These are phyloP conservation scores for Calameuta pallipes DNA, from an alignment of 2,888 invertebrate species.

Conservation along the genomic window DNA sequence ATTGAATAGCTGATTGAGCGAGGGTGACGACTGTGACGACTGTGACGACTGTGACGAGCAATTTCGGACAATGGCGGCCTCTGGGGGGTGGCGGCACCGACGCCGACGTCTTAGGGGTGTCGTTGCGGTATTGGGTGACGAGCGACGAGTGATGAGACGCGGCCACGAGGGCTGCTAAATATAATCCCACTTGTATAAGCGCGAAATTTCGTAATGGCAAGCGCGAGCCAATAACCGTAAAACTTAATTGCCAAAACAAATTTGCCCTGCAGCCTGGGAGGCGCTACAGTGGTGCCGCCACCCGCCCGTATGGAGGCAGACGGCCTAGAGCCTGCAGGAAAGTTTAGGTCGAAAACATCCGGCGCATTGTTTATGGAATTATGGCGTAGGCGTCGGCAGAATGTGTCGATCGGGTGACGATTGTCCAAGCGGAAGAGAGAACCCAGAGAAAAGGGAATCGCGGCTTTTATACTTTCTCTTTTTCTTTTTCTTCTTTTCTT, in stretches of 20 bases:
- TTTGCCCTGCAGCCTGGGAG: neutral
- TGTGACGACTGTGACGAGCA: neutral
- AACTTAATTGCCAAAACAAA: slow-evolving; percentile 16
- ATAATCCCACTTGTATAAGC: neutral
- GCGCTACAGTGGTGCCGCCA: neutral
- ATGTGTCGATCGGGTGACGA: neutral
- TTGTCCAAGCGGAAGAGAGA: neutral
- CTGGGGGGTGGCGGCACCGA: neutral
- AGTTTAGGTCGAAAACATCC: slow-evolving; percentile 21
- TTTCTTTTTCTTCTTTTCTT: too few relatives aligned
- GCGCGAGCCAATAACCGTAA: slow-evolving; percentile 16
- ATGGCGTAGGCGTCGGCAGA: slow-evolving; percentile 4
- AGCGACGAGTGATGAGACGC: neutral
- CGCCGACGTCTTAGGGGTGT: neutral
- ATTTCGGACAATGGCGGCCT: neutral
- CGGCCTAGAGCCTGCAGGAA: neutral
- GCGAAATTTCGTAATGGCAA: slow-evolving; percentile 2
- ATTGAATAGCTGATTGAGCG: neutral
- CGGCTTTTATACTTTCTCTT: slow-evolving; percentile 10
- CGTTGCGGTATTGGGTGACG: neutral
- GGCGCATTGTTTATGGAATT: slow-evolving; percentile 11
- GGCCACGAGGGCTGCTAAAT: neutral
- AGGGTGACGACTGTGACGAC: neutral
- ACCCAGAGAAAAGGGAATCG: slow-evolving; percentile 1
- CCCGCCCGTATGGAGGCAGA: neutral